These are phyloP conservation scores for Yponomeuta cagnagella DNA, from an alignment of 2,888 invertebrate species.

Conservation along the genomic window DNA sequence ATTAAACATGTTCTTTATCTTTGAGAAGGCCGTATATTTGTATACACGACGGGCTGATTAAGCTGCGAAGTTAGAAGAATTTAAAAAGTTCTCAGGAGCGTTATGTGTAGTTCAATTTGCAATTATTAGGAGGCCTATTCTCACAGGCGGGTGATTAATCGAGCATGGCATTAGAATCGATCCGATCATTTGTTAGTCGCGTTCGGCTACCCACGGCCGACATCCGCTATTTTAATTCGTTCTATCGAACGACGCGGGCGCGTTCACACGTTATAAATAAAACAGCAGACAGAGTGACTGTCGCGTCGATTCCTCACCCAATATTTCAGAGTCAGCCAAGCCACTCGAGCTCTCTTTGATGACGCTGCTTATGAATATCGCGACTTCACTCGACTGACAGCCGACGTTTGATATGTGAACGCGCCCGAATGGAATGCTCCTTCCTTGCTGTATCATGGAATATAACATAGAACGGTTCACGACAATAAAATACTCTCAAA, in stretches of 20 bases:
- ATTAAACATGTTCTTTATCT: too few species aligned
- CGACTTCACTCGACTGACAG: conserved; percentile 42
- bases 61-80: too few species aligned
- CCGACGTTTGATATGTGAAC: conserved; percentile 25
- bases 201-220: conserved; percentile 23
- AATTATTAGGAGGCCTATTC: conserved; percentile 5
- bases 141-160: conserved; percentile 34
- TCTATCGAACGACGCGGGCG: conserved; percentile 48
- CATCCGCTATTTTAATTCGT: conserved; percentile 36
- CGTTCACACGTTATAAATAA: conserved; percentile 67
- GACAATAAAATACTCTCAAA: too few species aligned
- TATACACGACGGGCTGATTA: too few species aligned
- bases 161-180: conserved; percentile 44
- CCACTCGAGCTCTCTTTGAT: conserved; percentile 56
- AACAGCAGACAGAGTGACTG: conserved; percentile 46
- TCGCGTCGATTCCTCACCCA: conserved; percentile 62
- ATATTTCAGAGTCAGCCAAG: conserved; percentile 64
- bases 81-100: neutral
- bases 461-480: too few species aligned
- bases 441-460: neutral
- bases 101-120: neutral
- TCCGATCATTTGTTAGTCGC: conserved; percentile 39
- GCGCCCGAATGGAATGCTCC: conserved; percentile 31
- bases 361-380: conserved; percentile 65
- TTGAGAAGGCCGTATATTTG: too few species aligned